Evolutionary conservation across 2,888 invertebrate species (phyloP), one percentile per base, ranked within the genome.

Genomic region (Frankliniella intonsa): DNA sequence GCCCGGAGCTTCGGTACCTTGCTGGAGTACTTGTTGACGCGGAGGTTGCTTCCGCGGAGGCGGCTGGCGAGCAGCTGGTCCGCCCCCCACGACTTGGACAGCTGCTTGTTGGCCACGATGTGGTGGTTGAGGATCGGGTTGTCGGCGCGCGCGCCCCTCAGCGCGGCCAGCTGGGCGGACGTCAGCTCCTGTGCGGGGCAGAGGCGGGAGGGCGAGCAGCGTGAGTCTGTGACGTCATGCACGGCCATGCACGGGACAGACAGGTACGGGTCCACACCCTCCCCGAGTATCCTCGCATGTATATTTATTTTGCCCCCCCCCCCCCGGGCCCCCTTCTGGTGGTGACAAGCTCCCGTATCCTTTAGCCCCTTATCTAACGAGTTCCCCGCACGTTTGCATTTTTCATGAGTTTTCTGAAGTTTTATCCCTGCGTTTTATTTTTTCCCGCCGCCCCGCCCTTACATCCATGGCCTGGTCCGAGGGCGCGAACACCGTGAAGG

Each of bases 401-500:
- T 55, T 55, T 55, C 55, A 55, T 55, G 55, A 55, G 14, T 55
- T 19, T 19, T 55, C 19, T 3, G 38, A 38, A 38, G 38, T 38
- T 38, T 38, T 38, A 38, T 38, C 38, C 38, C 5, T 38, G 38
- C 38, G 38, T 38, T 2, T 38, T 38, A 38, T 38, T 38, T 38
- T 38, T 38, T 38, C 38, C 38, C 38, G 2, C 38, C 38, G 38
- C 38, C 38, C 38, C 5, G 38, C 38, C 38, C 86, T 85, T 85
- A 89, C 89, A 83, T 89, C 86, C 83, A 90, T 89, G 11, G 89
- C 89, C 81, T 87, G 85, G 83, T 90, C 89, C 50, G 87, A 86
- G 0, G 90, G 90, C 0, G 88, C 89, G 84, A 90, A 90, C 25
- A 90, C 86, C 0, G 90, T 90, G 85, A 86, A 89, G 0, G 89